A percentile compares a stretch with the other conserved stretches of the same genome.
phyloP scores from a whole-genome alignment of 2,888 invertebrate species.

The Dichetophora obliterata region DNA sequence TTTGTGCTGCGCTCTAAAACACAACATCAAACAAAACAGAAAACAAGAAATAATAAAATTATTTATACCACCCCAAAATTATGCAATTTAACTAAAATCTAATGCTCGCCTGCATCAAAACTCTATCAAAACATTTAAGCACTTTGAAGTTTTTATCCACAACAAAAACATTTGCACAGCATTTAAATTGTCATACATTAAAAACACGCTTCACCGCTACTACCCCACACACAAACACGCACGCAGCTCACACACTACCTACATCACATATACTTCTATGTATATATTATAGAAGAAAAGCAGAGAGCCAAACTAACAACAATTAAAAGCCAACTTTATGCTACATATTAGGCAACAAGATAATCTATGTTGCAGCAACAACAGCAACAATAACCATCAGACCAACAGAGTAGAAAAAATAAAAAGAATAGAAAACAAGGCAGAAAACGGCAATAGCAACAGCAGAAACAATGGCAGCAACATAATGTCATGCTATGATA shows the following conservation, averaged over 20 bases:
- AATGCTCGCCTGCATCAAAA: too few relatives aligned
- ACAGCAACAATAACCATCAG: background rate
- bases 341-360: conserved; percentile 25
- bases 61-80: too few relatives aligned
- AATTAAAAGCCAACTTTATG: conserved; percentile 23
- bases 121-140: too few relatives aligned
- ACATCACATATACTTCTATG: too few relatives aligned
- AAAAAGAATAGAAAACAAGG: background rate
- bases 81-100: too few relatives aligned
- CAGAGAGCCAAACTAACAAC: conserved; percentile 6
- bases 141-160: background rate
- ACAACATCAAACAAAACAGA: too few relatives aligned
- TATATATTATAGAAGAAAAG: too few relatives aligned
- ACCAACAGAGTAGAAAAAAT: background rate
- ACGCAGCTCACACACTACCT: background rate
- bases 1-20: too few relatives aligned
- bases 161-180: background rate
- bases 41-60: too few relatives aligned
- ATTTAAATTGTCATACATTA: conserved; percentile 20
- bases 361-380: conserved; percentile 21
- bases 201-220: background rate
- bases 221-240: too few relatives aligned
- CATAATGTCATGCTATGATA: conserved; percentile 22
- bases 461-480: background rate
- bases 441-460: background rate